Evolutionary conservation across 2,797 vertebrate genomes (phyloP), one percentile per base, ranked within the genome.

Genomic region (Jordanella pulchra): DNA sequence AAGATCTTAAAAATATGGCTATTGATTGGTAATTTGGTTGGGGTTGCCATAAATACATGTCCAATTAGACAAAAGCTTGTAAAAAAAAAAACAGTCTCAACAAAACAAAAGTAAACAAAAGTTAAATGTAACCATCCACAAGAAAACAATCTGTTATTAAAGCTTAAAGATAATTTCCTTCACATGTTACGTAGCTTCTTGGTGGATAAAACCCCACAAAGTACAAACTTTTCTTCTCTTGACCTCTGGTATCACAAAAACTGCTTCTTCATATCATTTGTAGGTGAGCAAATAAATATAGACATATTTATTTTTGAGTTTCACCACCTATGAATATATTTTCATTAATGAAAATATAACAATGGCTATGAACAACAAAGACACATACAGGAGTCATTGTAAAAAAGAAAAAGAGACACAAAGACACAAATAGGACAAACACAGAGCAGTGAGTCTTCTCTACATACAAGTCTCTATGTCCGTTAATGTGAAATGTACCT

Each of bases 401-500:
- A 30, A 82, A 25, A 69, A 77, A 79, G 9, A 79, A 82, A 72
- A 67, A 88, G 71, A 85, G 44, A 71, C 71, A 87, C 86, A 76
- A 44, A 32, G 3, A 72, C 12, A 74, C 73, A 82, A 74, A 65
- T 76, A 80, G 76, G 50, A 83, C 44, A 76, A 77, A 44, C 69
- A 85, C 88, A 92, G 91, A 93, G 89, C 87, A 80, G 77, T 80
- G 90, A 72, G 85, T 74, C 65, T 27, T 86, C 78, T 84, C 95
- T 97, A 99, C 95, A 99, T 98, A 92, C 97, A 99, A 23, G 98
- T 99, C 94, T 99, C 97, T 87, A 98, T 98, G 94, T 99, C 98
- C 89, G 97, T 96, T 95, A 98, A 96, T 14, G 94, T 94, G 86
- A 96, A 96, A 92, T 96, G 95, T 99, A 99, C 97, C 98, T 99